Evolutionary conservation across 2,113 vertebrate genomes (phyloP).

Genomic region (Dolichallabes microphthalmus): DNA sequence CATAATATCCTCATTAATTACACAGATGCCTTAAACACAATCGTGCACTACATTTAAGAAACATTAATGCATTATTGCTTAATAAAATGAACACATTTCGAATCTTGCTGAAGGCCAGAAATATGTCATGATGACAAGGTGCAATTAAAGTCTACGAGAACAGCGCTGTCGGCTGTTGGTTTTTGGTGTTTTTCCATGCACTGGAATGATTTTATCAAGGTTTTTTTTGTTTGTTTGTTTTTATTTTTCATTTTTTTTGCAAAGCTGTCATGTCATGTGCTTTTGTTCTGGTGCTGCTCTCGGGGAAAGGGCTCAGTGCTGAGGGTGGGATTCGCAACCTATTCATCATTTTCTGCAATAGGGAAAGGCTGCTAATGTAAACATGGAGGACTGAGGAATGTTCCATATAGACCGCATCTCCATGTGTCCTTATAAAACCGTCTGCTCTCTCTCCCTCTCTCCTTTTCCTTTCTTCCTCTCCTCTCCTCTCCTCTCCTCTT

Average conservation of each 20-base stretch:
- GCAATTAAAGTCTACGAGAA: neutral
- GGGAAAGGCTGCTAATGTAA: constrained; percentile 10
- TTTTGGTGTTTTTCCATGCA: neutral
- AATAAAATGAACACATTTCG: neutral
- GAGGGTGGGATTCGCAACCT: constrained; percentile 1
- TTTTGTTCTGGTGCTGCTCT: constrained; percentile 32
- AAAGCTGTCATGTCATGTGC: neutral
- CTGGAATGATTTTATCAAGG: neutral
- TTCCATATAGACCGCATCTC: constrained; percentile 30
- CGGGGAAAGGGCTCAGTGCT: neutral
- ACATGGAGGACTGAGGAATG: constrained; percentile 19
- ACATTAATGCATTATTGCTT: neutral
- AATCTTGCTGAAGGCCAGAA: neutral
- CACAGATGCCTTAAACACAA: neutral
- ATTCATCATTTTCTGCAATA: constrained; percentile 39
- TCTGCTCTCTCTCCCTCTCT: neutral
- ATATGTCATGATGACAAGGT: neutral
- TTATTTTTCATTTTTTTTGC: neutral
- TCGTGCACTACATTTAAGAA: neutral
- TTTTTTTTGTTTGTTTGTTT: too few relatives aligned
- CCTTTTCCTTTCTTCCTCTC: neutral
- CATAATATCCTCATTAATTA: neutral
- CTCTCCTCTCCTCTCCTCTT: neutral
- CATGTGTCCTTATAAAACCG: constrained; percentile 47
- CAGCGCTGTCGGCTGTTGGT: neutral